Evolutionary conservation across 2,797 vertebrate species (phyloP).

Genomic region (Neopelma chrysocephalum): DNA sequence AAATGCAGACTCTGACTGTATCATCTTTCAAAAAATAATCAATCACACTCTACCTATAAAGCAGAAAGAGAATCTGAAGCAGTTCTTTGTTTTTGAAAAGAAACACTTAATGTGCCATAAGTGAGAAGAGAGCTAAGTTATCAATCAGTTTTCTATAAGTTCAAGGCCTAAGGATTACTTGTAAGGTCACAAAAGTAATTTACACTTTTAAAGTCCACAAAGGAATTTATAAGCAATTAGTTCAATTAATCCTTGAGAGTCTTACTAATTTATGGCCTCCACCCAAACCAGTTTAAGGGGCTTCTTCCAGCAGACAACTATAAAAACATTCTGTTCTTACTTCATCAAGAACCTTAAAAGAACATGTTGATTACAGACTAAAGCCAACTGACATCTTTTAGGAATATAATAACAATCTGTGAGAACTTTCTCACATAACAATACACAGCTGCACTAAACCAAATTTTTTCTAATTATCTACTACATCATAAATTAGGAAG

Average conservation of each 20-base stretch:
- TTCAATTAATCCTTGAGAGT: not conserved
- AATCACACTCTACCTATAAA: not conserved
- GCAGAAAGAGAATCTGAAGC: not conserved
- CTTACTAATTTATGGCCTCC: not conserved
- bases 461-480: not conserved
- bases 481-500: not conserved
- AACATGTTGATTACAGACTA: not conserved
- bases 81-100: not conserved
- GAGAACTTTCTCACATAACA: not conserved
- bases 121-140: not conserved
- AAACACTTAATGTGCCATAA: not conserved
- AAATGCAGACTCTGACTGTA: not conserved
- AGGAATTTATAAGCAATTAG: not conserved
- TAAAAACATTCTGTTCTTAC: not conserved
- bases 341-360: not conserved
- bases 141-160: not conserved
- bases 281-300: not conserved
- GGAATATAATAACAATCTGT: not conserved
- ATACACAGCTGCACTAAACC: not conserved
- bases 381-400: not conserved
- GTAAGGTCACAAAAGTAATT: not conserved
- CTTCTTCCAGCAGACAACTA: not conserved
- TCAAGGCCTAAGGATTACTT: not conserved
- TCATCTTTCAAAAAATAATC: not conserved
- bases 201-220: not conserved